Evolutionary conservation across 1,140 invertebrate species (phyloP).

Genomic region (Agraylea sexmaculata): DNA sequence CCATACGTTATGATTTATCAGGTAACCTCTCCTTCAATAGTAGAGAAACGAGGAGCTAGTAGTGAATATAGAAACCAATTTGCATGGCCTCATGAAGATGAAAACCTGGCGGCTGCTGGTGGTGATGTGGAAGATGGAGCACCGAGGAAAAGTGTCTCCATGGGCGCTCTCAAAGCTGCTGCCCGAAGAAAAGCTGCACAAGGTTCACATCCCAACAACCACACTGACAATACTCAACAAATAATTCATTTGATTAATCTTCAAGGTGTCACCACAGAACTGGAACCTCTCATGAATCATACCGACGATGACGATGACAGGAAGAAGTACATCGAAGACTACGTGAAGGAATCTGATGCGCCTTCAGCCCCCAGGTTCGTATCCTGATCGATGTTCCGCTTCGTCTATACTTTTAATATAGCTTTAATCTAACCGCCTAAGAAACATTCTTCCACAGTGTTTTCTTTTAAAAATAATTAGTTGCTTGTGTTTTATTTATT

Average conservation of each 20-base stretch:
- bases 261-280: conserved; percentile 42
- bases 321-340: conserved; percentile 45
- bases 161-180: conserved; percentile 69
- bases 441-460: no score
- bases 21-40: conserved; percentile 17
- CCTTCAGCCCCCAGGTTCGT: conserved; percentile 25
- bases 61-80: conserved; percentile 82
- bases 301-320: conserved; percentile 43
- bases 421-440: no score
- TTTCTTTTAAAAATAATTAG: no score
- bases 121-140: conserved; percentile 36
- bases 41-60: conserved; percentile 30
- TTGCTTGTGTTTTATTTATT: no score
- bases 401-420: no score
- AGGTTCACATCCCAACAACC: no score
- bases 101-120: conserved; percentile 33
- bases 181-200: conserved; percentile 43
- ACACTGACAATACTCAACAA: not conserved
- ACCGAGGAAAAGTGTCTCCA: conserved; percentile 72
- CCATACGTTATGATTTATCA: conserved; percentile 6
- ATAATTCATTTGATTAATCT: not conserved
- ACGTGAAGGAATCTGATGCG: conserved; percentile 36
- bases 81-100: conserved; percentile 67
- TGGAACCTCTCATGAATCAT: conserved; percentile 67
- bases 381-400: no score